Conservation (phyloP, 2,888 invertebrate species). For the Notodonta dromedarius region DNA sequence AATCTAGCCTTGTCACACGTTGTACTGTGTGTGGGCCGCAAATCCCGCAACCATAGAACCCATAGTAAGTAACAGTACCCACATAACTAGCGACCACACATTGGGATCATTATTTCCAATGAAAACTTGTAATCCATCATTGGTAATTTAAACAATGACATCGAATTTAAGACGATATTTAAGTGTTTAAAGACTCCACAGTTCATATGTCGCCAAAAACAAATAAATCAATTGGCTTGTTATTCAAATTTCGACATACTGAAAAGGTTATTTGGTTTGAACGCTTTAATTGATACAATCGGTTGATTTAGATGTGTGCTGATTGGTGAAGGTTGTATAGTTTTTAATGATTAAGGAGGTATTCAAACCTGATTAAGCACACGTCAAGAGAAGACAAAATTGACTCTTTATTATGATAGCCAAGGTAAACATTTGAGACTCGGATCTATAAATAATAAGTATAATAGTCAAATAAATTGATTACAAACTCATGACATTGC, state of each 20-base stretch:
- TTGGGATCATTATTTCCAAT: slow-evolving; percentile 2
- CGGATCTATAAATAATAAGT: too few relatives aligned
- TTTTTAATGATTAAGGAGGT: background rate
- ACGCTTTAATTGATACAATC: background rate
- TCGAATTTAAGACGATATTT: background rate
- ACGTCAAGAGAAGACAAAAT: too few relatives aligned
- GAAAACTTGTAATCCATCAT: slow-evolving; percentile 22
- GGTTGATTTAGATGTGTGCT: slow-evolving; percentile 1
- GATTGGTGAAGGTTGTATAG: background rate
- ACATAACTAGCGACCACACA: background rate
- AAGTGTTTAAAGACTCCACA: background rate
- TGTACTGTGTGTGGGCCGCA: too few relatives aligned
- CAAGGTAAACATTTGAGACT: too few relatives aligned
- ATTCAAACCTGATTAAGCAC: background rate
- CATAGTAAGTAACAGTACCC: too few relatives aligned
- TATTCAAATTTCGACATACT: slow-evolving; percentile 30
- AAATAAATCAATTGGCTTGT: slow-evolving; percentile 28
- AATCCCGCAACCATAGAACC: too few relatives aligned
- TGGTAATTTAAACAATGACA: slow-evolving; percentile 15
- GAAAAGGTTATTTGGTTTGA: slow-evolving; percentile 13
- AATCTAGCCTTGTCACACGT: too few relatives aligned
- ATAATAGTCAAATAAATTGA: too few relatives aligned
- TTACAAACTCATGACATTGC: too few relatives aligned
- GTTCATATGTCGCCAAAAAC: slow-evolving; percentile 15
- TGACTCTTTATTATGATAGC: too few relatives aligned